phyloP scores from a whole-genome alignment of 2,888 invertebrate genomes.

The Cerceris rybyensis region DNA sequence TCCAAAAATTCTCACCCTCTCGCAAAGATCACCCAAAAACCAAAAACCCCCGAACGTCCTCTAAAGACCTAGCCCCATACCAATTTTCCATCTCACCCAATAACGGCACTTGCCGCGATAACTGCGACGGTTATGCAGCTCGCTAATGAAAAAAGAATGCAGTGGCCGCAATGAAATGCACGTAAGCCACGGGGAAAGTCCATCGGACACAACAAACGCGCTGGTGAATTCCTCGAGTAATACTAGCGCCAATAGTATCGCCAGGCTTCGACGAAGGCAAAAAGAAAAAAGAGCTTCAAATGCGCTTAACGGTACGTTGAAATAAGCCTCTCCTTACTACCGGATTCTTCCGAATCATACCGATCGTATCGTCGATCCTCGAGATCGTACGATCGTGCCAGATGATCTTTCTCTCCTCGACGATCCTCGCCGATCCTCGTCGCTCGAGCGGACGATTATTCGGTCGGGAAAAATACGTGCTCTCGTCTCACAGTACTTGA shows the following conservation, averaged over 20 bases:
- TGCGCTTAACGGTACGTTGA: slow-evolving; percentile 54
- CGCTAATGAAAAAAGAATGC: slow-evolving; percentile 32
- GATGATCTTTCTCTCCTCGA: slow-evolving; percentile 16
- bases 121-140: slow-evolving; percentile 8
- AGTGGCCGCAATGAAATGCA: neutral
- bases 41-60: too few relatives aligned
- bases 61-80: too few relatives aligned
- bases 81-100: neutral
- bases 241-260: too few relatives aligned
- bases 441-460: slow-evolving; percentile 20
- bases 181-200: slow-evolving; percentile 6
- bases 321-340: slow-evolving; percentile 26
- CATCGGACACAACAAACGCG: slow-evolving; percentile 13
- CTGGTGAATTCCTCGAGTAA: slow-evolving; percentile 22
- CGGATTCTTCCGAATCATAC: slow-evolving; percentile 56
- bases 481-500: neutral
- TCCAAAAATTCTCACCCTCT: too few relatives aligned
- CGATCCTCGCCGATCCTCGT: neutral
- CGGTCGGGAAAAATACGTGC: neutral
- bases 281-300: slow-evolving; percentile 13
- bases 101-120: neutral
- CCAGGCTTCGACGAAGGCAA: neutral
- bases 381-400: slow-evolving; percentile 27
- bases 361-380: slow-evolving; percentile 49
- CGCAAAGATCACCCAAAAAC: too few relatives aligned